Evolutionary conservation across 2,888 invertebrate genomes (phyloP).

Genomic region (Ligdia adustata): DNA sequence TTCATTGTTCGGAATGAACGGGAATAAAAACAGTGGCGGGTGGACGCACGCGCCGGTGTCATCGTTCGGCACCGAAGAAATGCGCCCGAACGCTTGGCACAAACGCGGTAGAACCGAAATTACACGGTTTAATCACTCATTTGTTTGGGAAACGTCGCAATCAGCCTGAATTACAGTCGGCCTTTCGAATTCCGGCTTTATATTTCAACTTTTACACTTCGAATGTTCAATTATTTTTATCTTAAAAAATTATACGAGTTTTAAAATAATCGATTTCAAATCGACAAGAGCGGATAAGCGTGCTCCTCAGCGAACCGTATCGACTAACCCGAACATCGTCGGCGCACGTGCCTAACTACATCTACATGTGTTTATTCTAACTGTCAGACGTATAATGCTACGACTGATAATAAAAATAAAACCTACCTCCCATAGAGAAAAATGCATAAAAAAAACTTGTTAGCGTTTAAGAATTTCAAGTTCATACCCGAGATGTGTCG

Average conservation of each 20-base stretch:
- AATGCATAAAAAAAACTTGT: conserved; percentile 48
- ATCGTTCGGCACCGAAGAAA: conserved; percentile 74
- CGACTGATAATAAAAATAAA: conserved; percentile 79
- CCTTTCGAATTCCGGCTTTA: conserved; percentile 12
- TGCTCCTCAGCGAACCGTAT: conserved; percentile 62
- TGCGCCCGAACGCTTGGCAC: conserved; percentile 73
- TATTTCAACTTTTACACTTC: no score
- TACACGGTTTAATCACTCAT: conserved; percentile 54
- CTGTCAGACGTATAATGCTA: conserved; percentile 53
- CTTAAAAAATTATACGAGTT: conserved; percentile 2
- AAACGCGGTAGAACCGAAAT: conserved; percentile 62
- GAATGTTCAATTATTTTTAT: conserved; percentile 21
- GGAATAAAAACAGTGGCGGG: conserved; percentile 54
- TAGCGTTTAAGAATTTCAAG: conserved; percentile 38
- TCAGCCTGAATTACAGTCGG: conserved; percentile 15
- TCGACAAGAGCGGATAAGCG: conserved; percentile 52
- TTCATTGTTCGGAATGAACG: conserved; percentile 41
- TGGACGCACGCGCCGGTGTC: conserved; percentile 72
- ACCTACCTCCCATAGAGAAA: conserved; percentile 66
- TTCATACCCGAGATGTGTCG: conserved; percentile 36
- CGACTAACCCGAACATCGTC: conserved; percentile 61
- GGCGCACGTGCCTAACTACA: conserved; percentile 54
- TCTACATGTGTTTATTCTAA: conserved; percentile 44
- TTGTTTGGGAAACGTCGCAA: conserved; percentile 44
- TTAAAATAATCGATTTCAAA: neutral